Base-by-base conservation (phyloP, 64 coral and sea anemone species). In the Platygyra sinensis region DNA sequence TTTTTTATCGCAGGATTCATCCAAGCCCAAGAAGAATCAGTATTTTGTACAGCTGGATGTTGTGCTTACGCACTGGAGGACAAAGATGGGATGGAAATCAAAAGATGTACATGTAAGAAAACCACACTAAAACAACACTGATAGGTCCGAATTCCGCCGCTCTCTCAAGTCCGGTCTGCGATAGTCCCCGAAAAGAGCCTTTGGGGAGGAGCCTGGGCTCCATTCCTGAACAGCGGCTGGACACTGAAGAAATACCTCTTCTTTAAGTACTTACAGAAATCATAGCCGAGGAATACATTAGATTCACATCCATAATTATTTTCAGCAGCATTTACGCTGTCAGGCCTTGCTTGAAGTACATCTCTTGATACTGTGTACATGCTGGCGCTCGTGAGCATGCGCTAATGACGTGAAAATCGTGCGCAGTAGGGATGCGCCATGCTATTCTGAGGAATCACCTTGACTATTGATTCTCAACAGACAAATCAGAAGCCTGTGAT, bases 21-120 rank as follows among this genome's bases (percentile, higher is more conserved):
- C 94, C 25, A 99, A 91, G 60, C 39, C 77, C 20, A 95, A 96
- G 78, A 96, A 93, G 30, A 42, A 91, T 28, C 92, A 93, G 54
- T 96, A 96, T 16, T 55, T 93, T 60, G 88, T 88, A 67, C 97
- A 99, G 52, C 64, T 99, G 33, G 97, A 99, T 50, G 82, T 88
- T 7, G 92, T 93, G 60, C 75, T 99, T 17, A 96, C 97, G 51
- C 97, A 99, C 64, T 99, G 97, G 97, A 96, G 97, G 72, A 99
- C 97, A 9, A 99, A 99, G 80, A 91, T 99, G 57, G 97, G 97
- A 74, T 80, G 96, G 27, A 99, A 99, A 79, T 95, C 94, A 16
- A 99, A 96, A 91, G 97, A 99, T 19, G 97, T 99, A 91, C 94
- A 99, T 19, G 97, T 99, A 91, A 98, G 82, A 74, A 5, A 27